Percentiles rank a stretch among this genome's conserved stretches.
These are phyloP conservation scores for Poeciliopsis turrubarensis DNA, from an alignment of 2,113 vertebrate genomes.

Conservation along the genomic window DNA sequence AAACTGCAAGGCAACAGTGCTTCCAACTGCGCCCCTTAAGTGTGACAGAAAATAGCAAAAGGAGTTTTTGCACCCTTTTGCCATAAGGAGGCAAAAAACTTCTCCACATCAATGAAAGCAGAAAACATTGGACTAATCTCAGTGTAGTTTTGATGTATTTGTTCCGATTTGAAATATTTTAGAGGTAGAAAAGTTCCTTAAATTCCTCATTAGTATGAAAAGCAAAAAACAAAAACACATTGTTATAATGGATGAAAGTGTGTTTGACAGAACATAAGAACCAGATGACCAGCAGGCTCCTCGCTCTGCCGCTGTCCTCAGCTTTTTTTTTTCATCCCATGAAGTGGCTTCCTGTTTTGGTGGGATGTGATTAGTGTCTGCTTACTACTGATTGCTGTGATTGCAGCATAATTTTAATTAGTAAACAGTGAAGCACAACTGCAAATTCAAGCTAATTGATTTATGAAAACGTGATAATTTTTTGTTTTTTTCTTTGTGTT, in stretches of 20 bases:
- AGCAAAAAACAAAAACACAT: neutral
- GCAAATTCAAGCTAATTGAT: slow-evolving; percentile 31
- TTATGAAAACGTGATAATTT: neutral
- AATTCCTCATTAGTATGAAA: neutral
- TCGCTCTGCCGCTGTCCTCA: neutral
- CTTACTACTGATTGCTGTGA: slow-evolving; percentile 29
- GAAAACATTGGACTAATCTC: too few species aligned
- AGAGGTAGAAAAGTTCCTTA: neutral
- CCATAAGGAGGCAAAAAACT: too few species aligned
- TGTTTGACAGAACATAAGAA: neutral
- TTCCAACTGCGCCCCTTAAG: too few species aligned
- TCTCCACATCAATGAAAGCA: too few species aligned
- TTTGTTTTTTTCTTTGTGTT: neutral
- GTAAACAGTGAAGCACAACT: slow-evolving; percentile 29
- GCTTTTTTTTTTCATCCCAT: neutral
- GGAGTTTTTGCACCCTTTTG: too few species aligned
- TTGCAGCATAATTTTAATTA: slow-evolving; percentile 24
- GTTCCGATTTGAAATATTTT: neutral
- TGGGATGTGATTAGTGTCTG: neutral
- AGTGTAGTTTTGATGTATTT: neutral
- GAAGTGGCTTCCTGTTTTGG: neutral
- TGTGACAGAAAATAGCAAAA: too few species aligned
- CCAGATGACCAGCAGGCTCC: neutral
- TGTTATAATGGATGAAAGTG: neutral
- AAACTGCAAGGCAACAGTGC: too few species aligned